Base-by-base conservation (phyloP, 2,888 invertebrate species). In the Anodontia alba region DNA sequence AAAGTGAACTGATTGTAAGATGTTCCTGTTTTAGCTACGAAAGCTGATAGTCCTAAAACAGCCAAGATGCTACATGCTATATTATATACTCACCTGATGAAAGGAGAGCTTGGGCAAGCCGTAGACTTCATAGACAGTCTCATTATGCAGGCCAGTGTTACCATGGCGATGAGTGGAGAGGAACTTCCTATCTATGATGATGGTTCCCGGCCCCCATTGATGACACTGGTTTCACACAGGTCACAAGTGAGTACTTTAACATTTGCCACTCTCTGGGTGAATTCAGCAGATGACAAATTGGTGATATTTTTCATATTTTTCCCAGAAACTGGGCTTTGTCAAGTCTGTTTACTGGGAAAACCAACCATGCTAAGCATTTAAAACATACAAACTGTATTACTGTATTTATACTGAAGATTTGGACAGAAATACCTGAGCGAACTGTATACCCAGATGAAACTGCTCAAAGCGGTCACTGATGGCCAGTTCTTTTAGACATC, bases 1-100 rank as follows among this genome's bases (percentile, higher is more conserved):
- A n/a, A n/a, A n/a, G n/a, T n/a, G n/a, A n/a, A n/a, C n/a, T n/a
- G n/a, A n/a, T n/a, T n/a, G n/a, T n/a, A n/a, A n/a, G n/a, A n/a
- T n/a, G n/a, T n/a, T n/a, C n/a, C n/a, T n/a, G n/a, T n/a, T 15
- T 46, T 20, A 62, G 62, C 33, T 33, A 54, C 73, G 15, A 76
- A 84, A 49, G 88, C 87, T 26, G 89, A 90, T 74, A 87, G 81
- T 43, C 88, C 88, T 17, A 88, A 88, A 76, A 88, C 89, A 42
- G 86, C 89, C 51, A 80, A 81, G 69, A 84, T 91, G 74, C 88
- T 93, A 15, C 93, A 93, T 73, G 89, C 93, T 12, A 84, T 93
- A 43, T 89, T 94, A 43, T 94, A 93, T 86, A 91, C 93, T 0
- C 88, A 91, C 78, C 86, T 94, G 23, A 84, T 92, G 68, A 85